Percentiles rank a stretch among this genome's conserved stretches.
Conservation (phyloP, 2,113 vertebrate genomes). For the Sminthopsis crassicaudata region DNA sequence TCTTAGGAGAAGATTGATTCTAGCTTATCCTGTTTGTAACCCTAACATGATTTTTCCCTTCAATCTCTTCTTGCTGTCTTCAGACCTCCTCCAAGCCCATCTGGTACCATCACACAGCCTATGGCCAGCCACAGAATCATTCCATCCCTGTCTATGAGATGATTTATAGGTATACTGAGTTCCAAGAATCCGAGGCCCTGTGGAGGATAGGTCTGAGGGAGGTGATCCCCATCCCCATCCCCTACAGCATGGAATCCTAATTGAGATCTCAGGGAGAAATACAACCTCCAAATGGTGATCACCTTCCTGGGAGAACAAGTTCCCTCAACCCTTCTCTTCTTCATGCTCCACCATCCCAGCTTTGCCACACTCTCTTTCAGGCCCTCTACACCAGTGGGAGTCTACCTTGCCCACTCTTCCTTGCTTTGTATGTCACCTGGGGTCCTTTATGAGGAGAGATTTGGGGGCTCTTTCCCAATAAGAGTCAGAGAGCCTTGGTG, state of each 20-base stretch:
- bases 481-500: background rate
- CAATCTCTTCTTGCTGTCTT: background rate
- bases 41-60: background rate
- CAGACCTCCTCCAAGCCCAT: slow-evolving; percentile 96
- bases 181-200: slow-evolving; percentile 74
- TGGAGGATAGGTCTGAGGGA: background rate
- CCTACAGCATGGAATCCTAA: background rate
- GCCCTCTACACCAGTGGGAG: slow-evolving; percentile 5
- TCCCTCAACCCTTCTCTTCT: background rate
- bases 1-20: background rate
- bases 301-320: slow-evolving; percentile 1
- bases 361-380: slow-evolving; percentile 19
- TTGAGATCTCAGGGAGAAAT: slow-evolving; percentile 7
- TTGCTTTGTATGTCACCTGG: slow-evolving; percentile 37
- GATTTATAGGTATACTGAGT: slow-evolving; percentile 97
- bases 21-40: background rate
- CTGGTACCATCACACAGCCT: slow-evolving; percentile 93
- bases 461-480: background rate
- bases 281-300: background rate
- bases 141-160: slow-evolving; percentile 96
- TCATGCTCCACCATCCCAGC: background rate
- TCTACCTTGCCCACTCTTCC: slow-evolving; percentile 12
- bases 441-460: slow-evolving; percentile 1
- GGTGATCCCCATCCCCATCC: background rate
- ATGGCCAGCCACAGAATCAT: slow-evolving; percentile 92